A percentile compares a stretch with the other conserved stretches of the same genome.
Evolutionary conservation across 2,888 invertebrate species (phyloP).

Genomic region (Limnephilus marmoratus): DNA sequence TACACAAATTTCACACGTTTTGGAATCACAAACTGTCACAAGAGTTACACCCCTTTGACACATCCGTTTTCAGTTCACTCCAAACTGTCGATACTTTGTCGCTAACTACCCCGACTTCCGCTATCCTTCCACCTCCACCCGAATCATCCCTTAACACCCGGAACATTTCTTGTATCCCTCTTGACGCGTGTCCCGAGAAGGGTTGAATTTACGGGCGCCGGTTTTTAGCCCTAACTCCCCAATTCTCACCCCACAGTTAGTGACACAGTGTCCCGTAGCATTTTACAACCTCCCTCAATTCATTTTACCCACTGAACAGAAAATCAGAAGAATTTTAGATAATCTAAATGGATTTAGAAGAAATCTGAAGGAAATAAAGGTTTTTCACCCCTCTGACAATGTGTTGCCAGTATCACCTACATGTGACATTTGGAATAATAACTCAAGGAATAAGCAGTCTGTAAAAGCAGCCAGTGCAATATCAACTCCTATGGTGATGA

Average conservation of each 20-base stretch:
- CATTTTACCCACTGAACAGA: background rate
- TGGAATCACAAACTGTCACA: background rate
- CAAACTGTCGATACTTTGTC: slow-evolving; percentile 16
- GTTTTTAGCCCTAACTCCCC: background rate
- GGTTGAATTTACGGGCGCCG: slow-evolving; percentile 17
- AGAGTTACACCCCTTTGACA: background rate
- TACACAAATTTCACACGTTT: background rate
- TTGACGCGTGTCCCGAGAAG: background rate
- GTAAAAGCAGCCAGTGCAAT: too few relatives aligned
- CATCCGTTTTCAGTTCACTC: background rate
- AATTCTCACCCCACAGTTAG: background rate
- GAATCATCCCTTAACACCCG: background rate
- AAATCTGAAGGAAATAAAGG: too few relatives aligned
- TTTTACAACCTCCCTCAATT: slow-evolving; percentile 8
- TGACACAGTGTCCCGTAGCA: slow-evolving; percentile 22
- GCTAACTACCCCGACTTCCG: background rate
- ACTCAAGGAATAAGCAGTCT: too few relatives aligned
- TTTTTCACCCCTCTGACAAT: too few relatives aligned
- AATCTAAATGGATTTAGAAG: too few relatives aligned
- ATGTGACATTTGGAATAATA: too few relatives aligned
- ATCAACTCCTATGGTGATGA: too few relatives aligned
- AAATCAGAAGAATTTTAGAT: too few relatives aligned
- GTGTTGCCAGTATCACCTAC: too few relatives aligned
- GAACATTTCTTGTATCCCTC: background rate
- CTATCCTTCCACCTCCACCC: background rate